Conservation (phyloP, 2,888 invertebrate genomes). For the Ptychoptera albimana region DNA sequence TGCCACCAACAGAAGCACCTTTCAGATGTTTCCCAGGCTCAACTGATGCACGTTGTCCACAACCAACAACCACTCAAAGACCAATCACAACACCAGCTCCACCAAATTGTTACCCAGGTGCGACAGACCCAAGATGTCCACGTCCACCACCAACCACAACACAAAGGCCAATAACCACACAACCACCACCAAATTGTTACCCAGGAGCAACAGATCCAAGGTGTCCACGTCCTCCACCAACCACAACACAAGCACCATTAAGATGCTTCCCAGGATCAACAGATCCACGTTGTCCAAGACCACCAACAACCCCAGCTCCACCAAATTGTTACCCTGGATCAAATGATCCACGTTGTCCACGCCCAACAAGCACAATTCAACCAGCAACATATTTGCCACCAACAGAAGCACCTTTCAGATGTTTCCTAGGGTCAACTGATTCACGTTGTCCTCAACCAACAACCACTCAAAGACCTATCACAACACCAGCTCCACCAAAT, state of each 20-base stretch:
- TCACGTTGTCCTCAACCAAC: constrained; percentile 19
- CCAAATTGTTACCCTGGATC: no score
- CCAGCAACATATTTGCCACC: constrained; percentile 2
- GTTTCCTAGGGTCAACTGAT: not conserved
- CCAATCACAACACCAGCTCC: constrained; percentile 5
- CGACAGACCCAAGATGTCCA: constrained; percentile 19
- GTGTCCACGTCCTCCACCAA: no score
- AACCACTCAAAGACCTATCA: constrained; percentile 18
- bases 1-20: constrained; percentile 18
- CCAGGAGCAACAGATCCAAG: no score
- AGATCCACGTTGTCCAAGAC: no score
- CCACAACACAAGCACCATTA: no score
- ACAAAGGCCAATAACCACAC: not conserved
- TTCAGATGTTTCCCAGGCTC: constrained; percentile 29
- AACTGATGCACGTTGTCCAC: constrained; percentile 20
- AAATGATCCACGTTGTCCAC: no score
- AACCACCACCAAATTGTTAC: no score
- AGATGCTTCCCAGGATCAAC: no score
- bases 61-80: not conserved
- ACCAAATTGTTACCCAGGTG: constrained; percentile 17
- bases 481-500: constrained; percentile 14
- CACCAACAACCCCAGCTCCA: no score
- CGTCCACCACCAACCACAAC: not conserved
- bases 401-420: not conserved
- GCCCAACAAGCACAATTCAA: not conserved